Conservation (phyloP, 2,888 invertebrate species). For the Napeogenes sylphis region DNA sequence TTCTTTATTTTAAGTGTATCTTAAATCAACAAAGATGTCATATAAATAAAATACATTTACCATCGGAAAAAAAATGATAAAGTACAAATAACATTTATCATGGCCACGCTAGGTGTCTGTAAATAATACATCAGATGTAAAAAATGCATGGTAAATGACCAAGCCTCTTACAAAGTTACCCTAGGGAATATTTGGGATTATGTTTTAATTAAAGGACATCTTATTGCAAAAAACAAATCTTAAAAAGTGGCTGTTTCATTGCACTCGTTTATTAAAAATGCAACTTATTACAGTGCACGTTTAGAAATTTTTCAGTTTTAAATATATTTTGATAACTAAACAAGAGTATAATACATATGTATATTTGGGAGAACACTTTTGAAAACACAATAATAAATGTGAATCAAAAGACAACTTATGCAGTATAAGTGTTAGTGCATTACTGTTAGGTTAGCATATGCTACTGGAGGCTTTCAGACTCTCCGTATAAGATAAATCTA, state of each 20-base stretch:
- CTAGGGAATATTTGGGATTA: slow-evolving; percentile 10
- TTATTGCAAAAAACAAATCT: slow-evolving; percentile 3
- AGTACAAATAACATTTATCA: slow-evolving; percentile 31
- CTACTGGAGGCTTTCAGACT: slow-evolving; percentile 26
- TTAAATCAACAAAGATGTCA: too few relatives aligned
- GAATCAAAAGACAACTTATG: slow-evolving; percentile 12
- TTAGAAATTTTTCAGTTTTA: not conserved
- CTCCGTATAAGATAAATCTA: slow-evolving; percentile 23
- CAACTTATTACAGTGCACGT: too few relatives aligned
- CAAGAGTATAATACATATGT: too few relatives aligned
- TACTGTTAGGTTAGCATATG: slow-evolving; percentile 28
- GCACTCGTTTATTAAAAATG: too few relatives aligned
- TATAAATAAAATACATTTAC: not conserved
- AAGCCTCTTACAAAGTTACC: slow-evolving; percentile 11
- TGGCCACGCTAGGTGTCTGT: slow-evolving; percentile 31
- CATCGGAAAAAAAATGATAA: too few relatives aligned
- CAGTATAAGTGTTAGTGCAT: slow-evolving; percentile 16
- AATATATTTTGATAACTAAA: not conserved
- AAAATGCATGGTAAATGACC: slow-evolving; percentile 19
- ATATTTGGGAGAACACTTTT: not conserved
- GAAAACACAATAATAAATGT: slow-evolving; percentile 10
- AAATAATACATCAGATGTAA: slow-evolving; percentile 29
- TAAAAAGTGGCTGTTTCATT: not conserved
- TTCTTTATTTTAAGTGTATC: too few relatives aligned
- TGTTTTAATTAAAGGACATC: slow-evolving; percentile 10